Percentiles rank a stretch among this genome's conserved stretches.
phyloP scores from a whole-genome alignment of 2,113 vertebrate species.

The Nyctereutes procyonoides region DNA sequence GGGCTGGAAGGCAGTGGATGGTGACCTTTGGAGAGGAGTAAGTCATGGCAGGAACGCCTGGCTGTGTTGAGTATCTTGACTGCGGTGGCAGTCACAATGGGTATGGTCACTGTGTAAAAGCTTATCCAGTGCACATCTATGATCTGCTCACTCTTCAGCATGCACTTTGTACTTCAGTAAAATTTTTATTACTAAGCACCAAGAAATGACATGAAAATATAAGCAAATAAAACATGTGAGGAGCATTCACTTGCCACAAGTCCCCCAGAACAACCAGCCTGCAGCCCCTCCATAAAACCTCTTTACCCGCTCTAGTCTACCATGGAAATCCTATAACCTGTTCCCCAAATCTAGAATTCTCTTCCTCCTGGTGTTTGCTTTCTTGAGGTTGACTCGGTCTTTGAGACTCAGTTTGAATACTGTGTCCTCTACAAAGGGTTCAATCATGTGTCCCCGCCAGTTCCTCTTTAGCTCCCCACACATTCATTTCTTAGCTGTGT shows the following conservation, averaged over 20 bases:
- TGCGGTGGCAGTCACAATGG: not conserved
- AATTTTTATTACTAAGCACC: not conserved
- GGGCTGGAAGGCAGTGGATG: not conserved
- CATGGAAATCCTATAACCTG: too few species aligned
- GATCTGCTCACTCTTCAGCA: not conserved
- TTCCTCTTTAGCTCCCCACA: not conserved
- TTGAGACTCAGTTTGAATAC: not conserved
- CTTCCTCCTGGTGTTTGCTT: not conserved
- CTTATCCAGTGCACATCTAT: too few species aligned
- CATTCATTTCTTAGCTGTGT: not conserved
- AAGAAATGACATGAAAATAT: not conserved
- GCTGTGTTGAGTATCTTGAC: not conserved
- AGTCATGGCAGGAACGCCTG: not conserved
- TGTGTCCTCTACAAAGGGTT: not conserved
- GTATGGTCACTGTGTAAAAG: not conserved
- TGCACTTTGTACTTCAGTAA: not conserved
- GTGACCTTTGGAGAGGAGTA: too few species aligned
- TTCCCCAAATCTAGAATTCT: too few species aligned
- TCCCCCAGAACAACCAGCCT: not conserved
- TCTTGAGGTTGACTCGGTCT: not conserved
- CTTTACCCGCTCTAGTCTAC: rapidly evolving
- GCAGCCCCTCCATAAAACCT: rapidly evolving
- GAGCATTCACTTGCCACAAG: not conserved
- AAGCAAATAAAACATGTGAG: not conserved
- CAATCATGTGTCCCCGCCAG: not conserved